Evolutionary conservation across 2,888 invertebrate species (phyloP).

Genomic region (Himalopsyche japonica): DNA sequence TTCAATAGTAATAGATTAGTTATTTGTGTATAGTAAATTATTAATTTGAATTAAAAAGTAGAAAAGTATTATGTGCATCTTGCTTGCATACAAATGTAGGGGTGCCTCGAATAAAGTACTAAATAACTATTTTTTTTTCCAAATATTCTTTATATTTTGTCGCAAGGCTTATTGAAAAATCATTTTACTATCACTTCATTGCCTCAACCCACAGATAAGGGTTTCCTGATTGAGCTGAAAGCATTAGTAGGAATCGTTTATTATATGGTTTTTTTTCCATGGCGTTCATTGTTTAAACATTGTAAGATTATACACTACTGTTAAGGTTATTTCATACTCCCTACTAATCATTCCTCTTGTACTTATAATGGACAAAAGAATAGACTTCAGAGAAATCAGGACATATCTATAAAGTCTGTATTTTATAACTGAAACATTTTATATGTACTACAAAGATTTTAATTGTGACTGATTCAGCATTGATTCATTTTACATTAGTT

Average conservation of each 20-base stretch:
- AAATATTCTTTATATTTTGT: not conserved
- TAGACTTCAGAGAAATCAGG: not conserved
- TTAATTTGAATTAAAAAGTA: not conserved
- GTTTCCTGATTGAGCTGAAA: not conserved
- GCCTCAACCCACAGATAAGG: no score
- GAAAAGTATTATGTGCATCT: not conserved
- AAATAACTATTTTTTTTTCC: not conserved
- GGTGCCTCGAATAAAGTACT: no score
- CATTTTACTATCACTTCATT: not conserved
- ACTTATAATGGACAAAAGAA: not conserved
- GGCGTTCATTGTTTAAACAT: not conserved
- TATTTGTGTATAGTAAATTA: not conserved
- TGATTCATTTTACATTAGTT: no score
- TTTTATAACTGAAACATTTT: not conserved
- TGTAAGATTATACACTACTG: not conserved
- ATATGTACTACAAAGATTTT: not conserved
- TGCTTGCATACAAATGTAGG: no score
- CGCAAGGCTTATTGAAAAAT: not conserved
- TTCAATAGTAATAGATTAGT: not conserved
- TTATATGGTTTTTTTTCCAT: not conserved
- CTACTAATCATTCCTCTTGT: not conserved
- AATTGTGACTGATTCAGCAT: no score
- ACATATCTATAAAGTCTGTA: not conserved
- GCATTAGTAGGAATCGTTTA: not conserved
- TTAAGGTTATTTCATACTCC: not conserved